Evolutionary conservation across 2,888 invertebrate genomes (phyloP).

Genomic region (Apotomis betuletana): DNA sequence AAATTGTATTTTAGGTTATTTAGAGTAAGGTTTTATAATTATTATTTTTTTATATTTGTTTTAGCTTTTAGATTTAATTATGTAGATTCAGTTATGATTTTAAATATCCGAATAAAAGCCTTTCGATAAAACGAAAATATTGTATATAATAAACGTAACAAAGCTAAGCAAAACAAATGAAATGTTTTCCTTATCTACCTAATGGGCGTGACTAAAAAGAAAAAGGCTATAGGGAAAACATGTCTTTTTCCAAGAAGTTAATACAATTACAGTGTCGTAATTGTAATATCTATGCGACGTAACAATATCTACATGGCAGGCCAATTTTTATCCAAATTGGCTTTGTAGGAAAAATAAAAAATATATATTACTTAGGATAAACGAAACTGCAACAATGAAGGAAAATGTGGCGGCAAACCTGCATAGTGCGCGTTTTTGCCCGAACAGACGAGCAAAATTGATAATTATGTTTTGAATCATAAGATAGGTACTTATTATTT

Average conservation of each 20-base stretch:
- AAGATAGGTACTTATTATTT: neutral
- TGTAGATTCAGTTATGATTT: too few species aligned
- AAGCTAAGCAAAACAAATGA: neutral
- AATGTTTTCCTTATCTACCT: constrained; percentile 5
- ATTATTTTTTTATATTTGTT: too few species aligned
- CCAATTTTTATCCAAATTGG: neutral
- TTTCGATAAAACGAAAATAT: too few species aligned
- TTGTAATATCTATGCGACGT: neutral
- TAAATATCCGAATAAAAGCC: too few species aligned
- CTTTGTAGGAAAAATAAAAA: constrained; percentile 5
- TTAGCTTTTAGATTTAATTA: too few species aligned
- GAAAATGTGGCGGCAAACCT: neutral
- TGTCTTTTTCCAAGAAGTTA: neutral
- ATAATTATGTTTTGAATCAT: neutral
- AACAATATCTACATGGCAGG: neutral
- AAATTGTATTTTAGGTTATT: too few species aligned
- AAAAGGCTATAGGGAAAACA: neutral
- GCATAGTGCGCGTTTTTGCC: neutral
- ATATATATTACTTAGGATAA: constrained; percentile 11
- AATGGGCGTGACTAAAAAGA: neutral
- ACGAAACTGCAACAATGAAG: constrained; percentile 6
- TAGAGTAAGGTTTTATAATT: too few species aligned
- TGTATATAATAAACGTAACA: too few species aligned
- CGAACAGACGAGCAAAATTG: neutral
- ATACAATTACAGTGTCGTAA: neutral